A percentile compares a stretch with the other conserved stretches of the same genome.
Conservation (phyloP, 1,140 invertebrate species). For the Drosophila chauvacae region DNA sequence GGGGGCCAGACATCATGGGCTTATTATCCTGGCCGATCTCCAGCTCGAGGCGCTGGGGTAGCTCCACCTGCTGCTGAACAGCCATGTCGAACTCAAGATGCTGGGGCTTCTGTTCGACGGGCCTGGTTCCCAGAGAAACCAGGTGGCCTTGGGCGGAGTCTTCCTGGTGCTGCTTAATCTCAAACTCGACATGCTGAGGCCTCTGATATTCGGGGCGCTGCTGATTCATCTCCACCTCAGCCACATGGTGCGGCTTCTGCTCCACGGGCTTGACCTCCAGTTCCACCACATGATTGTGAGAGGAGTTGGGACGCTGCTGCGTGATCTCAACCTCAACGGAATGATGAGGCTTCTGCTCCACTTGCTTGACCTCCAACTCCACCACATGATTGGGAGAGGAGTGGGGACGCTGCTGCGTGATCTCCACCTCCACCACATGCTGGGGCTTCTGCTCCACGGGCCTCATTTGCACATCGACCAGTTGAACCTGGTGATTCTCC, state of each 20-base stretch:
- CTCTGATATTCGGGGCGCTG: slow-evolving; percentile 13
- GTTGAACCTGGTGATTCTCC: slow-evolving; percentile 8
- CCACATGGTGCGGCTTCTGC: slow-evolving; percentile 6
- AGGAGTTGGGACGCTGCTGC: slow-evolving; percentile 2
- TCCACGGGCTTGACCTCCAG: slow-evolving; percentile 19
- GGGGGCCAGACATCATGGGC: background rate
- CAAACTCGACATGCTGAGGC: slow-evolving; percentile 38
- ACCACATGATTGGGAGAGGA: slow-evolving; percentile 7
- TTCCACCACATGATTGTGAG: slow-evolving; percentile 19
- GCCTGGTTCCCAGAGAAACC: slow-evolving; percentile 21
- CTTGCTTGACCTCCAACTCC: slow-evolving; percentile 24
- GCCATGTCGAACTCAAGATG: slow-evolving; percentile 29
- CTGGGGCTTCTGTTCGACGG: slow-evolving; percentile 19
- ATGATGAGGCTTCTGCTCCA: slow-evolving; percentile 9
- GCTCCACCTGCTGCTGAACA: slow-evolving; percentile 3
- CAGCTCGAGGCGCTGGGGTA: slow-evolving; percentile 17
- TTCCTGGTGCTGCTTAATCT: slow-evolving; percentile 14
- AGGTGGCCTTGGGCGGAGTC: slow-evolving; percentile 25
- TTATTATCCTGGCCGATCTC: slow-evolving; percentile 8
- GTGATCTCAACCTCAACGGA: slow-evolving; percentile 27
- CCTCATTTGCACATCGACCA: slow-evolving; percentile 12
- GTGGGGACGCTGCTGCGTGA: slow-evolving; percentile 14
- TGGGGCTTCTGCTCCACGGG: slow-evolving; percentile 11
- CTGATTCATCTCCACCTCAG: slow-evolving; percentile 16
- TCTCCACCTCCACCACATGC: slow-evolving; percentile 16